A percentile compares a stretch with the other conserved stretches of the same genome.
Evolutionary conservation across 2,113 vertebrate genomes (phyloP).

Genomic region (Nerophis ophidion): DNA sequence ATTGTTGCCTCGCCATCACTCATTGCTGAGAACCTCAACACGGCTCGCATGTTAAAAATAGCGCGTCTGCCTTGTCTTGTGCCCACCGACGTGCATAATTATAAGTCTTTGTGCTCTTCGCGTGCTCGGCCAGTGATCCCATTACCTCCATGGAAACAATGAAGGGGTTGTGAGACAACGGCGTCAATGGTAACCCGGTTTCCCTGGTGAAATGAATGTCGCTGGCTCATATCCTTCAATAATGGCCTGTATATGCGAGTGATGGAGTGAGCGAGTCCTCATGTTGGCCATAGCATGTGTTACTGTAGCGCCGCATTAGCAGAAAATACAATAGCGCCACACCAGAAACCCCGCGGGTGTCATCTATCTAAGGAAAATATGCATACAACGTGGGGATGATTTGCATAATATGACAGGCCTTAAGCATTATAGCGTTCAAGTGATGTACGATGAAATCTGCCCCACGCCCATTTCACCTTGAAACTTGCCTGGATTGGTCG

Average conservation of each 20-base stretch:
- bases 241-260: slow-evolving; percentile 50
- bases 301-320: slow-evolving; percentile 10
- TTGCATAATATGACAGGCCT: not conserved
- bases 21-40: slow-evolving; percentile 17
- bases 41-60: slow-evolving; percentile 49
- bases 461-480: slow-evolving; percentile 2
- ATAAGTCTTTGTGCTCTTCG: slow-evolving; percentile 56
- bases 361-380: not conserved
- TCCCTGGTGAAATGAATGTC: slow-evolving; percentile 47
- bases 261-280: slow-evolving; percentile 46
- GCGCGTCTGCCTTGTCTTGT: slow-evolving; percentile 43
- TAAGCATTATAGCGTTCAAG: not conserved
- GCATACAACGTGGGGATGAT: not conserved
- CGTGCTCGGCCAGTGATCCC: slow-evolving; percentile 49
- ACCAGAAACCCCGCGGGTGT: not conserved
- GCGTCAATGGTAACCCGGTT: slow-evolving; percentile 39
- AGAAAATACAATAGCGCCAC: not conserved
- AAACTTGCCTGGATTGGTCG: not conserved
- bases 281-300: slow-evolving; percentile 37
- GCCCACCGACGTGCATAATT: slow-evolving; percentile 53
- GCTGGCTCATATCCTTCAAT: slow-evolving; percentile 51
- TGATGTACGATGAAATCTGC: slow-evolving; percentile 3
- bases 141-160: slow-evolving; percentile 67
- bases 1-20: not conserved
- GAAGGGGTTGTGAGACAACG: slow-evolving; percentile 46